Conservation (phyloP, 2,797 vertebrate genomes). For the Enteromius anoplus region DNA sequence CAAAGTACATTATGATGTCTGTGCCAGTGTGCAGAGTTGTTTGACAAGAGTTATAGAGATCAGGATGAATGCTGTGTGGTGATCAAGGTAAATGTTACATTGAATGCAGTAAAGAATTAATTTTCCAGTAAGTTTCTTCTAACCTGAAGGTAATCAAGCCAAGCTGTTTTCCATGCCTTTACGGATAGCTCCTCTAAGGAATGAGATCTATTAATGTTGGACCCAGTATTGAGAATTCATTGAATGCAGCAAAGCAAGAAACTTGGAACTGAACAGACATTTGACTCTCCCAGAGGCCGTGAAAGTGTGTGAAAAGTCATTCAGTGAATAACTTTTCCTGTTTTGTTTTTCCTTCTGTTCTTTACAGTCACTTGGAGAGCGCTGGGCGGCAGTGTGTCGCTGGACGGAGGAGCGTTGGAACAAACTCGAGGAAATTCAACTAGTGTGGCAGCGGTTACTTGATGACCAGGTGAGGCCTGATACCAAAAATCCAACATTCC, state of each 20-base stretch:
- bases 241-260: neutral
- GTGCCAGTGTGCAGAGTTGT: neutral
- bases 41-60: neutral
- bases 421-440: constrained; percentile 86
- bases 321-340: neutral
- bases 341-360: constrained; percentile 21
- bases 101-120: neutral
- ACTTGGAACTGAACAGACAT: constrained; percentile 17
- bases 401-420: constrained; percentile 95
- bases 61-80: neutral
- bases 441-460: constrained; percentile 90
- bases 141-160: neutral
- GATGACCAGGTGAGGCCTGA: constrained; percentile 87
- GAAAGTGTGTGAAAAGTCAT: constrained; percentile 9
- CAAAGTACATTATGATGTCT: neutral
- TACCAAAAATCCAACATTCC: neutral
- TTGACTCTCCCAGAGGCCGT: neutral
- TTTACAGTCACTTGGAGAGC: constrained; percentile 88
- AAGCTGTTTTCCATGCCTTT: constrained; percentile 4
- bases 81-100: neutral
- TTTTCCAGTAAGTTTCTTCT: neutral
- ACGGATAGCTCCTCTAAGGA: neutral
- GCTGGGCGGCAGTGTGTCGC: constrained; percentile 96
- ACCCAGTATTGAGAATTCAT: neutral
- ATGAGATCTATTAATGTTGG: constrained; percentile 10